Base-by-base conservation (phyloP, 2,113 vertebrate genomes). In the Ictalurus punctatus region DNA sequence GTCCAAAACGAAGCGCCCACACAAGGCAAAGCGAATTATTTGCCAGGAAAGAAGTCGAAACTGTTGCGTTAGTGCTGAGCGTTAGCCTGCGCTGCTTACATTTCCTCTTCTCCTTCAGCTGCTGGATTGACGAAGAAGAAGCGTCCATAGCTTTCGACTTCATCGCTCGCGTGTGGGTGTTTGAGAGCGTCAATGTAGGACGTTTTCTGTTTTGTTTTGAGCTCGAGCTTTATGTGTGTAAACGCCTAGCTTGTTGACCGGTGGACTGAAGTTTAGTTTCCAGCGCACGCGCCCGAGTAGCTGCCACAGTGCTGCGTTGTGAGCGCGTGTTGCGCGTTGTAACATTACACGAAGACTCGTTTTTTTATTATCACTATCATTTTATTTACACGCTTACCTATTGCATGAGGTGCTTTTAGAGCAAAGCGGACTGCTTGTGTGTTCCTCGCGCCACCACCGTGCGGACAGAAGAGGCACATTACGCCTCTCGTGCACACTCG, bases 101-200 rank as follows among this genome's bases (percentile, higher is more conserved):
- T 91, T 91, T 87, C 69, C 89, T 89, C 91, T 89, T 71, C 48
- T 86, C 21, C 10, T 58, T 56, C 27, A 81, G 79, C 79, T 81
- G 54, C 63, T 34, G 44, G 65, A 71, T 85, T 67, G 17, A 21
- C 3, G 40, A 34, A 54, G 83, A 84, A 27, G 59, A 30, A 30
- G 37, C 23, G 23, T 48, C 37, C 9, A 10, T n/a, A 27, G 65
- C 44, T 54, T 54, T 34, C 84, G 14, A 54, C 37, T 67, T 44
- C 30, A 61, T n/a, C 13, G 40, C 30, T 16, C 12, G n/a, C 23
- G 40, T 2, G 34, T 27, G 56, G 0, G 40, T 54, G 54, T 34
- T 56, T 81, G 52, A 12, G 4, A 16, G 8, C 5, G 37, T 48
- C 4, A 27, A 1, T 27, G 82, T 27, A 67, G 37, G 83, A 67